Base-by-base conservation (phyloP, 1,140 invertebrate genomes). In the Mizuhopecten yessoensis region DNA sequence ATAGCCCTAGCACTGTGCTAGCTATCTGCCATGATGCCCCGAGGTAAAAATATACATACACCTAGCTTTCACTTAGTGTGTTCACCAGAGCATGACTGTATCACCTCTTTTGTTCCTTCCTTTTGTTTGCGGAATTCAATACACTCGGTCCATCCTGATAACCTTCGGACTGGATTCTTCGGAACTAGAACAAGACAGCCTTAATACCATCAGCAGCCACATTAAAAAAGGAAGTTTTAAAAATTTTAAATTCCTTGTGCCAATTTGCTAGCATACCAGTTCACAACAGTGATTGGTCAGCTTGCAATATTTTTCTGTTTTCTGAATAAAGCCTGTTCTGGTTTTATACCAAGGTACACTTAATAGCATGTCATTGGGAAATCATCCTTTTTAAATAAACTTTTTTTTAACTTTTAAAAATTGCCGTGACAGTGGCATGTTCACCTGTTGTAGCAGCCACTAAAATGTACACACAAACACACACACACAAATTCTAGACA, bases 11-110 rank as follows among this genome's bases (percentile, higher is more conserved):
- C 36, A 39, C 36, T 7, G 36, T 39, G 5, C 57, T 75, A 75
- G 57, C 57, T n/a, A n/a, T n/a, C 57, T 75, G 57, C 57, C 57
- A 75, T 75, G 57, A 75, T 75, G 57, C 57, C 57, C 57, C 57
- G n/a, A 75, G 57, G 57, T 75, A n/a, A n/a, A n/a, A n/a, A n/a
- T n/a, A 75, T 75, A 75, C 57, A 75, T 75, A 75, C 57, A 75
- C 57, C 57, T 75, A 75, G n/a, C 57, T 75, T 75, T 75, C 57
- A 75, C 57, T 75, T 75, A 75, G 57, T 29, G 23, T 75, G 57
- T 75, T 75, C 57, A 75, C 17, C n/a, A 29, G 57, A 75, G 57
- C 57, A 75, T 75, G 57, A 75, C 57, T 29, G 57, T 75, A 75
- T 75, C 57, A 75, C 23, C 23, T 75, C 57, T 75, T 75, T 75